Evolutionary conservation across 2,888 invertebrate species (phyloP).

Genomic region (Halocaridina rubra): DNA sequence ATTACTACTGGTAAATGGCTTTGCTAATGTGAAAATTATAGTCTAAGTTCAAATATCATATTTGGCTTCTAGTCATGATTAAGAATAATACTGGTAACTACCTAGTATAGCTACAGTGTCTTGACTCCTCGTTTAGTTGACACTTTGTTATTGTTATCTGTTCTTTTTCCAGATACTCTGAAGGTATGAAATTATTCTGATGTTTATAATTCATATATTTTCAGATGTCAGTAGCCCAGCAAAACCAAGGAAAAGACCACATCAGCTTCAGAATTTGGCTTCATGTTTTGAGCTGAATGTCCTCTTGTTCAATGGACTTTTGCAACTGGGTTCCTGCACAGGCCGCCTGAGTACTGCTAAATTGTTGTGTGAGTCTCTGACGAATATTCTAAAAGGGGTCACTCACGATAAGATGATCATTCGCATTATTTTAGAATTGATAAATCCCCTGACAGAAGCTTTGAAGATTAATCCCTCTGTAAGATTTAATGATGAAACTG

Average conservation of each 20-base stretch:
- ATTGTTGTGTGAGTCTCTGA: slow-evolving; percentile 7
- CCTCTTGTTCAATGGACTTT: background rate
- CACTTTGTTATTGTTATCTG: background rate
- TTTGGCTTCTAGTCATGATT: too few species aligned
- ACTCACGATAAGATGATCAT: background rate
- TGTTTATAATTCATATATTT: too few species aligned
- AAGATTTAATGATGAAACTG: slow-evolving; percentile 19
- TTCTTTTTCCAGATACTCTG: too few species aligned
- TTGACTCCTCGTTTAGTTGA: too few species aligned
- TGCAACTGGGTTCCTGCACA: slow-evolving; percentile 13
- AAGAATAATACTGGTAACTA: too few species aligned
- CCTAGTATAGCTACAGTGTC: too few species aligned
- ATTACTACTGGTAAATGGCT: too few species aligned
- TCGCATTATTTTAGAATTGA: background rate
- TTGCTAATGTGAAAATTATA: too few species aligned
- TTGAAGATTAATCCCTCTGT: slow-evolving; percentile 36
- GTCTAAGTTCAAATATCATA: too few species aligned
- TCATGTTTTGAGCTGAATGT: slow-evolving; percentile 5
- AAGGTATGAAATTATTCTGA: too few species aligned
- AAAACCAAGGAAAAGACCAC: slow-evolving; percentile 35
- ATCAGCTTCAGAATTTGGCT: slow-evolving; percentile 30
- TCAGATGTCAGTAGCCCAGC: slow-evolving; percentile 41
- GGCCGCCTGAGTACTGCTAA: slow-evolving; percentile 21
- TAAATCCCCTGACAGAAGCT: background rate
- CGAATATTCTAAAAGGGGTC: slow-evolving; percentile 12